Base-by-base conservation (phyloP, 2,888 invertebrate genomes). In the Agrochola lychnidis region DNA sequence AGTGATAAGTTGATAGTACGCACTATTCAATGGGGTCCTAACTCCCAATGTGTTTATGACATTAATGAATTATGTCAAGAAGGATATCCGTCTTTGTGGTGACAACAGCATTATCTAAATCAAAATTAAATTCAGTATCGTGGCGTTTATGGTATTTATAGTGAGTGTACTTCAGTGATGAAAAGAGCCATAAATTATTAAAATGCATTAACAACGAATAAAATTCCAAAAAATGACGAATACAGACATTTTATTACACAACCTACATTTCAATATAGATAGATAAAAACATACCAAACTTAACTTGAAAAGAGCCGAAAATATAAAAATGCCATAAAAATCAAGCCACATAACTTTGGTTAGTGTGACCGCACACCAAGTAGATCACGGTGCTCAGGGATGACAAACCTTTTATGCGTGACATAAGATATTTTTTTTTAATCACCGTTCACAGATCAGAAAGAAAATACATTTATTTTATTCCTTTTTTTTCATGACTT, bases 301-400 rank as follows among this genome's bases (percentile, higher is more conserved):
- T 48, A 68, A 73, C 63, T 70, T 84, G 53, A 78, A 86, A 87
- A 79, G 80, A 62, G 78, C 78, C 85, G 61, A 76, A 87, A 74
- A 70, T 81, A 45, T 79, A 45, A 77, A 78, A 78, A 62, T 22
- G 0, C 19, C 76, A 71, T 87, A 77, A 86, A 83, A 76, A 75
- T 63, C 14, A 66, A 51, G 62, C 64, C 62, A 42, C 64, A 70
- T 72, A 59, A n/a, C 63, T 67, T 72, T 22, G 61, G 61, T 67
- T 61, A 59, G 63, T 14, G 63, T 69, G 71, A 73, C 79, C 78
- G 73, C 83, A 59, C 56, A 59, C 48, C 42, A 51, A 61, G 57
- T 57, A 53, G 7, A 51, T 22, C 51, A 51, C 51, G 51, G 51
- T 51, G 22, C 19, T 51, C 40, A 73, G 73, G 22, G 63, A 59